Evolutionary conservation across 2,888 invertebrate species (phyloP), one percentile per base, ranked within the genome.

Genomic region (Abrostola tripartita): DNA sequence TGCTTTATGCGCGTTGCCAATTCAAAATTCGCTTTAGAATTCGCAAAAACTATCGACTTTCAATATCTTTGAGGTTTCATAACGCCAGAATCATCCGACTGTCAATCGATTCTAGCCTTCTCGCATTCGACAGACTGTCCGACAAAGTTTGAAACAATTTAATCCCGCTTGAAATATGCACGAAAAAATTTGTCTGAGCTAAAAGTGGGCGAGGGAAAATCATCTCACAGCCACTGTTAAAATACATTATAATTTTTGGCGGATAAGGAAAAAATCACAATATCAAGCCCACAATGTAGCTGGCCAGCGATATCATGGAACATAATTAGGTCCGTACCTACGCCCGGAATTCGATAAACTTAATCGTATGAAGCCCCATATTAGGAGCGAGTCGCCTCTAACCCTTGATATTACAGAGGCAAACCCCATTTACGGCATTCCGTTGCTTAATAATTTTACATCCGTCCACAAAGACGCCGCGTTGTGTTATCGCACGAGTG

Each of bases 371-470:
- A 79, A 80, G 76, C 76, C 79, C 77, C 79, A 76, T 79, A 77
- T 80, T 76, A 80, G 75, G 65, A 78, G 72, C 62, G 75, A 84
- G 75, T 83, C 71, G 79, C 79, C 76, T 81, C 74, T 82, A 85
- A 85, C 84, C 87, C 86, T 85, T 84, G 82, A 84, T 87, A 86
- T 87, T 83, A 85, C 83, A 79, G 78, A 85, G 81, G 83, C 86
- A 83, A 85, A 84, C 83, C 84, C 85, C 85, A 87, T 87, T 88
- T 83, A 85, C 83, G 83, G 85, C 88, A 90, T 90, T 92, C 88
- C 86, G 83, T 85, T 87, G 90, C 88, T 88, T 89, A 91, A 91
- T 92, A 92, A 94, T 93, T 93, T 92, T 90, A 90, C 92, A 91
- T 91, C 85, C 85, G 85, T 85, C 86, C 88, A 90, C 92, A 92